Conservation (phyloP, 2,113 vertebrate species). For the Alexandromys fortis region DNA sequence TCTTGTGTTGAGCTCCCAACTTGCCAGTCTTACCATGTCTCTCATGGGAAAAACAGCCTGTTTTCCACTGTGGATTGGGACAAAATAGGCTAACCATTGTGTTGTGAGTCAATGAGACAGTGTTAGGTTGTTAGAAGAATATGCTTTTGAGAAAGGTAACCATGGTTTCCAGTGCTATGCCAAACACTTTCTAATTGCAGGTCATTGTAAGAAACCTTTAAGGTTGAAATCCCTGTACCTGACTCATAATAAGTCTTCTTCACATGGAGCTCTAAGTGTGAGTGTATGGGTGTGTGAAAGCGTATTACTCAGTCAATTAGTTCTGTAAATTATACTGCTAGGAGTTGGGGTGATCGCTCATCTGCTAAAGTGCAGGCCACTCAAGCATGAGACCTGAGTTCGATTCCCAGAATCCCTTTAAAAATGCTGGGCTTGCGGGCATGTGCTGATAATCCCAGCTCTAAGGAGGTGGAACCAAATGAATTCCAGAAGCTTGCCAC, state of each 20-base stretch:
- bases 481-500: not conserved
- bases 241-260: not conserved
- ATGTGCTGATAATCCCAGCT: not conserved
- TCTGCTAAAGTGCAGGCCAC: not conserved
- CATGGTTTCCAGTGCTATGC: not conserved
- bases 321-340: not conserved
- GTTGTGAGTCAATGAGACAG: not conserved
- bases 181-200: not conserved
- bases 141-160: not conserved
- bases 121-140: not conserved
- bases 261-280: not conserved
- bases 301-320: not conserved
- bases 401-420: not conserved
- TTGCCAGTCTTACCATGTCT: not conserved
- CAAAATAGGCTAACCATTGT: not conserved
- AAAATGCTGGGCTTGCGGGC: not conserved
- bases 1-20: not conserved
- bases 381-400: not conserved
- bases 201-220: not conserved
- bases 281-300: not conserved
- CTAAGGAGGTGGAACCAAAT: not conserved
- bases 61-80: not conserved
- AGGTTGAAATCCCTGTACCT: not conserved
- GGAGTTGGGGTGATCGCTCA: no score
- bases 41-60: not conserved